Percentiles rank a stretch among this genome's conserved stretches.
Evolutionary conservation across 1,140 invertebrate species (phyloP).

Genomic region (Kradibia gibbosae): DNA sequence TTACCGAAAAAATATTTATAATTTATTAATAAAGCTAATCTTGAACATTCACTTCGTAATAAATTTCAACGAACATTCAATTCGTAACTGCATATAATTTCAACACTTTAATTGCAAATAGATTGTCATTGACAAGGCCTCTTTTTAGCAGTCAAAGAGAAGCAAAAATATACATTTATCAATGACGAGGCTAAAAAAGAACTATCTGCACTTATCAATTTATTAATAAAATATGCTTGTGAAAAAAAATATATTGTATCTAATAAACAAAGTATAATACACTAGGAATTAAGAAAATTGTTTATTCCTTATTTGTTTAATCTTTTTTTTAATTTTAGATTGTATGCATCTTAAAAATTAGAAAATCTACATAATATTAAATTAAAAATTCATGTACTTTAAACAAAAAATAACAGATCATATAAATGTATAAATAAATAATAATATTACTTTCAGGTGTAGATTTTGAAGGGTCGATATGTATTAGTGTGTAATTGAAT

Average conservation of each 20-base stretch:
- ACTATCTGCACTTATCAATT: background rate
- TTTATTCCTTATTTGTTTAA: background rate
- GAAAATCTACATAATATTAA: background rate
- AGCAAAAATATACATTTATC: slow-evolving; percentile 15
- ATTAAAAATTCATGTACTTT: background rate
- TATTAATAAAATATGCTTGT: background rate
- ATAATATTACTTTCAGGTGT: too few species aligned
- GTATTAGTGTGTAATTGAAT: too few species aligned
- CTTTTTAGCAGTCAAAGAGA: slow-evolving; percentile 14
- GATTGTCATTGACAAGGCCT: slow-evolving; percentile 47
- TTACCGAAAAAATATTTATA: background rate
- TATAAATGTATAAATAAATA: too few species aligned
- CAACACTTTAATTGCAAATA: slow-evolving; percentile 43
- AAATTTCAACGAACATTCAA: too few species aligned
- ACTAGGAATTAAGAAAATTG: background rate
- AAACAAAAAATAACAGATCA: too few species aligned
- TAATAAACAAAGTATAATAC: too few species aligned
- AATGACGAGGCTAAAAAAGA: slow-evolving; percentile 33
- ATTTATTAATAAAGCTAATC: background rate
- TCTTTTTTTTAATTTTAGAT: too few species aligned
- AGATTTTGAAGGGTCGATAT: too few species aligned
- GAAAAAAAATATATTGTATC: background rate
- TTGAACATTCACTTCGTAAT: too few species aligned
- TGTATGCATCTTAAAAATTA: too few species aligned
- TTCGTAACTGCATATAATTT: slow-evolving; percentile 14